These are phyloP conservation scores for Sweltsa coloradensis DNA, from an alignment of 1,140 invertebrate species.

Conservation along the genomic window DNA sequence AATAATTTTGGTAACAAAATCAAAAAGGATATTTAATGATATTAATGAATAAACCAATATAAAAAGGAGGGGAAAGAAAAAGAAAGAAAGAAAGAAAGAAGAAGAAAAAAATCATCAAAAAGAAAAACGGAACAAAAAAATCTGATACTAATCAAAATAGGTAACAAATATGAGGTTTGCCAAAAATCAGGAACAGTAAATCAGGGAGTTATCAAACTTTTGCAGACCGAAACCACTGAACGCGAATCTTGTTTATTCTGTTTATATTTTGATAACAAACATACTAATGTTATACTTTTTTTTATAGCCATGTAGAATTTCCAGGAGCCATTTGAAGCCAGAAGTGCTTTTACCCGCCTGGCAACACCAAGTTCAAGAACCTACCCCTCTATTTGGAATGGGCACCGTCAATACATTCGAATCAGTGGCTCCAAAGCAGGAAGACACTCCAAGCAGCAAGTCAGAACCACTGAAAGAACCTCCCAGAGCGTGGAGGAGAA, in stretches of 20 bases:
- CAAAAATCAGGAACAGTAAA: no score
- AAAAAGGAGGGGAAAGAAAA: no score
- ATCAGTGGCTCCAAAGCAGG: constrained; percentile 21
- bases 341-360: constrained; percentile 74
- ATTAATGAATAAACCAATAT: no score
- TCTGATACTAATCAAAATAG: no score
- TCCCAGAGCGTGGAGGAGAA: constrained; percentile 6
- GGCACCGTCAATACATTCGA: constrained; percentile 81
- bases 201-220: no score
- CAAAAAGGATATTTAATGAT: no score
- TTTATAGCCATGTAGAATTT: constrained; percentile 78
- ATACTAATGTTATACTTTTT: neutral
- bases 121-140: no score
- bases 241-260: constrained; percentile 11
- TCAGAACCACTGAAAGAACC: neutral
- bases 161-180: no score
- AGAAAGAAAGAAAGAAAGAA: no score
- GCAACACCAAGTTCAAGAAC: constrained; percentile 81
- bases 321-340: constrained; percentile 80
- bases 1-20: no score
- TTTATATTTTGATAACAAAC: constrained; percentile 9
- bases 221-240: no score
- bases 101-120: no score
- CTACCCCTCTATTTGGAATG: constrained; percentile 94
- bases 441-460: constrained; percentile 3